Evolutionary conservation across 2,113 vertebrate species (phyloP).

Genomic region (Megaleporinus macrocephalus): DNA sequence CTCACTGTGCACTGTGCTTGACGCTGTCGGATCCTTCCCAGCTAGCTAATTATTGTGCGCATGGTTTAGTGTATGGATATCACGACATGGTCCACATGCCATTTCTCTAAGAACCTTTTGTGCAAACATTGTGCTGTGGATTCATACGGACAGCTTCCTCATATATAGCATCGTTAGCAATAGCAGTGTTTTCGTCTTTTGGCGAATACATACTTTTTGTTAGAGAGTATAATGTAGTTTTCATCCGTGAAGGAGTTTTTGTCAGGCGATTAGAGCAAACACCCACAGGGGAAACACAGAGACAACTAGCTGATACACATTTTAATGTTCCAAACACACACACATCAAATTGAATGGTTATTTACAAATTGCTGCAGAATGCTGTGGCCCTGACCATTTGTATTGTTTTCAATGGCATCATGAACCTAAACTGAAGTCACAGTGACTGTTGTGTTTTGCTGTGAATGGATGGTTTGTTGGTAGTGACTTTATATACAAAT

Average conservation of each 20-base stretch:
- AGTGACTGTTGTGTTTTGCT: background rate
- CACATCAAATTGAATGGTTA: constrained; percentile 24
- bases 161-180: constrained; percentile 67
- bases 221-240: constrained; percentile 62
- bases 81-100: constrained; percentile 73
- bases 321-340: constrained; percentile 31
- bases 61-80: constrained; percentile 79
- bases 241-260: constrained; percentile 62
- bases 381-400: constrained; percentile 24
- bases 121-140: constrained; percentile 70
- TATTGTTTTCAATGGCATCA: constrained; percentile 43
- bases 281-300: constrained; percentile 28
- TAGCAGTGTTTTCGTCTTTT: constrained; percentile 44
- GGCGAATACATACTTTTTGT: constrained; percentile 73
- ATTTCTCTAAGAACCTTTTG: constrained; percentile 71
- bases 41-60: constrained; percentile 76
- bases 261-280: constrained; percentile 23
- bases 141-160: constrained; percentile 49
- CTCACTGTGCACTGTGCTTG: background rate
- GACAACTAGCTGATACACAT: constrained; percentile 24
- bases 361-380: constrained; percentile 35
- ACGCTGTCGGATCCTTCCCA: constrained; percentile 55
- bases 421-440: constrained; percentile 2
- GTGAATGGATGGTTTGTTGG: background rate
- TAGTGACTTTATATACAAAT: background rate